These are phyloP conservation scores for Chascanopsetta lugubris DNA, from an alignment of 2,113 vertebrate species.

Conservation along the genomic window DNA sequence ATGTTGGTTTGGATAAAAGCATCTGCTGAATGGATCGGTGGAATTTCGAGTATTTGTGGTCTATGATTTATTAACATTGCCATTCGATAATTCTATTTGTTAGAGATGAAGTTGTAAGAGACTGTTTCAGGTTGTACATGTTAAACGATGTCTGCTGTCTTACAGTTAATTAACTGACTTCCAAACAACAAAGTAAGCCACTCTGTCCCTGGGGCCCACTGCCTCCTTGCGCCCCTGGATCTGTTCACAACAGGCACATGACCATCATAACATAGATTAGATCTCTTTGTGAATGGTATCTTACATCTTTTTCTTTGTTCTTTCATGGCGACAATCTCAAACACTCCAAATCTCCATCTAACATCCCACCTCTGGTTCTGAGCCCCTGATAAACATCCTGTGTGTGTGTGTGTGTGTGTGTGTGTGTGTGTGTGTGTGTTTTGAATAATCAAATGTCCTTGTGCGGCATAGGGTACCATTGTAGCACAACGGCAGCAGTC, in stretches of 20 bases:
- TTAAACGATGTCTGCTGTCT: no score
- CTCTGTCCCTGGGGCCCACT: not conserved
- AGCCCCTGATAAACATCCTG: constrained; percentile 13
- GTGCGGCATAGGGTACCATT: constrained; percentile 12
- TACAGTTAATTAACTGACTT: not conserved
- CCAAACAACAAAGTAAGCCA: not conserved
- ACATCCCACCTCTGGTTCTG: constrained; percentile 4
- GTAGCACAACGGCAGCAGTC: constrained; percentile 10
- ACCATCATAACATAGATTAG: not conserved
- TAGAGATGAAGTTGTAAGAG: no score
- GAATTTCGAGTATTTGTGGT: no score
- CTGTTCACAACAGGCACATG: not conserved
- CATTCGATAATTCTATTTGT: no score
- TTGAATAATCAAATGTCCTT: constrained; percentile 73
- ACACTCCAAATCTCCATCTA: constrained; percentile 9
- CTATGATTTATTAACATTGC: no score
- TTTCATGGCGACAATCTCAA: constrained; percentile 20
- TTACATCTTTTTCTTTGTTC: not conserved
- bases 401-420: constrained; percentile 4
- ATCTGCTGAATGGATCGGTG: constrained; percentile 45
- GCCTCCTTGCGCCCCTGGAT: not conserved
- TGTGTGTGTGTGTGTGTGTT: constrained; percentile 15
- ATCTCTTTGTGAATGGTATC: not conserved
- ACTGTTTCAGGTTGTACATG: no score
- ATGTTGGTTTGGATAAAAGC: constrained; percentile 49